Evolutionary conservation across 2,888 invertebrate species (phyloP), one percentile per base, ranked within the genome.

Genomic region (Gymnosoma rotundatum): DNA sequence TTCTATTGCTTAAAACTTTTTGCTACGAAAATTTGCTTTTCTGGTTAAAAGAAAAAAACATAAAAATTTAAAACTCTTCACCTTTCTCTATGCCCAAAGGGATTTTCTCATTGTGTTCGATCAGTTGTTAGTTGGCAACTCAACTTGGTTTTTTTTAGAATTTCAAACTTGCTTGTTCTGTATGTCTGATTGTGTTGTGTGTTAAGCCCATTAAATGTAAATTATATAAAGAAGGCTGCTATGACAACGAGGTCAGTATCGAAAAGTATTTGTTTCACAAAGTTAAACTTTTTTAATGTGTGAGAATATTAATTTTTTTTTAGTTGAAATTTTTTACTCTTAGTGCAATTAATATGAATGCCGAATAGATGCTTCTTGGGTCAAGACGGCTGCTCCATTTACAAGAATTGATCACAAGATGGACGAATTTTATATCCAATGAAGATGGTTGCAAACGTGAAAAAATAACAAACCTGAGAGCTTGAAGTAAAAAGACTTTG

Each of bases 1-100:
- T 52, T 52, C 8, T 52, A 20, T 3, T 48, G n/a, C 48, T 48
- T n/a, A 12, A 42, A 12, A 42, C 42, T n/a, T 38, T 38, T 38
- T 38, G 8, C 10, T 38, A 1, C 1, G 1, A 8, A 38, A 42
- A 9, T 66, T 8, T 9, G n/a, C 9, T 8, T n/a, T 50, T 50
- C 1, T 50, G 50, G 5, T 50, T 50, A 25, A 63, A 38, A 1
- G 10, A 10, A 38, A 38, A 38, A 38, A 2, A 38, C n/a, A n/a
- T n/a, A 10, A 7, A 50, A 14, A 38, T 10, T 25, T 16, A 20
- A 32, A 64, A 45, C 21, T 50, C 32, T 60, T 60, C 56, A 52
- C 82, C 82, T 83, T 83, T 83, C 82, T 83, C 78, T 83, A 78
- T 45, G 82, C 82, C 82, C 78, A 32, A 83, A 83, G 82, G 82